Base-by-base conservation (phyloP, 2,797 vertebrate genomes). In the Darevskia mixta region DNA sequence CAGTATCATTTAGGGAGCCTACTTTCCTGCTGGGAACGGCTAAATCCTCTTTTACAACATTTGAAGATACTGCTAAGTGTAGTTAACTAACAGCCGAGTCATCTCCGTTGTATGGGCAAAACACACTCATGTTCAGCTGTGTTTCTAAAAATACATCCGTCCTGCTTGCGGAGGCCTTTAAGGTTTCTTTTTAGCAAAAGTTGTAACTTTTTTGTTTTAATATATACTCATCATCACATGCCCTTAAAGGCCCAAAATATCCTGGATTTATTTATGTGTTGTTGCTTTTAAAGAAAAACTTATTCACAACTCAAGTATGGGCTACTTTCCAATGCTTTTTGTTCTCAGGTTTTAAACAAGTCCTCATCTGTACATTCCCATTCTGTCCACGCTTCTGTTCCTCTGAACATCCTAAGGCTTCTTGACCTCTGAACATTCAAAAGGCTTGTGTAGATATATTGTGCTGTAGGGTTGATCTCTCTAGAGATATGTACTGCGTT, bases 21-120 rank as follows among this genome's bases (percentile, higher is more conserved):
- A 20, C 43, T 83, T 84, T 67, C 49, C 75, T 84, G 32, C 3
- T 83, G 58, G 79, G 69, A 82, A 58, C 8, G 41, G 17, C 72
- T 79, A 86, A 83, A 83, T 87, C 41, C 5, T 83, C 82, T 88
- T 85, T 64, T 81, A 71, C 25, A 83, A 18, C 32, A 41, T 10
- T 1, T 3, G 3, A 27, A 13, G 4, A 73, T n/a, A 13, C 35
- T 83, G 2, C 77, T 64, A 87, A 82, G 17, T 88, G 55, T 17
- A 0, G 1, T 3, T 35, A 15, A 5, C 8, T 27, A 35, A n/a
- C 6, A 43, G 35, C 8, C 18, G 13, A 8, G 7, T 85, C 82
- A 32, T 41, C 27, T 61, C 77, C 87, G 35, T 64, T 88, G 8
- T 8, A 29, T 29, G 9, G 0, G 11, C 1, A 3, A 88, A 90